Evolutionary conservation across 2,888 invertebrate species (phyloP).

Genomic region (Caenorhabditis sp.): DNA sequence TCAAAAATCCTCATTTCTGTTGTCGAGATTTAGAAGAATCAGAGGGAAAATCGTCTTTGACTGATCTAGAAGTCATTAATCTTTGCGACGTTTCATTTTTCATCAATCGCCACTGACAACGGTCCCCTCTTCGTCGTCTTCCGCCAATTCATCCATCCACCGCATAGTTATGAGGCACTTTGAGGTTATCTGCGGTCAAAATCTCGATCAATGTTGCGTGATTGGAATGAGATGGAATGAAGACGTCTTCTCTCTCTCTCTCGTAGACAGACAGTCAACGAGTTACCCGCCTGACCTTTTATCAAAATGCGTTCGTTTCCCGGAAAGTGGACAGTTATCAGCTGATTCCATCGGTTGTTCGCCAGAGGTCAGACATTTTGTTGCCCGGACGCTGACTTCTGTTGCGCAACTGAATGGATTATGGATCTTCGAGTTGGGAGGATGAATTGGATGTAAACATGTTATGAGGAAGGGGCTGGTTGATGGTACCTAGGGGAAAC

Average conservation of each 20-base stretch:
- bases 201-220: slow-evolving; percentile 55
- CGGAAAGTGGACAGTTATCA: slow-evolving; percentile 39
- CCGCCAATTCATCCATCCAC: slow-evolving; percentile 30
- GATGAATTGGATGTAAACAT: background rate
- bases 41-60: background rate
- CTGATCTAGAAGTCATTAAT: background rate
- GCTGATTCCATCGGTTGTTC: slow-evolving; percentile 46
- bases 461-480: background rate
- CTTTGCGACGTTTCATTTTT: background rate
- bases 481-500: background rate
- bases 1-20: slow-evolving; percentile 31
- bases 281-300: slow-evolving; percentile 49
- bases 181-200: slow-evolving; percentile 60
- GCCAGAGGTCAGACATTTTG: slow-evolving; percentile 51
- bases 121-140: slow-evolving; percentile 34
- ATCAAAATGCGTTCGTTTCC: slow-evolving; percentile 53
- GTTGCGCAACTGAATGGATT: slow-evolving; percentile 52
- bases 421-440: background rate
- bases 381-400: slow-evolving; percentile 21
- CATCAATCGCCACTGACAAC: background rate
- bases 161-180: slow-evolving; percentile 50
- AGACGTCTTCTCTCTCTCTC: slow-evolving; percentile 59
- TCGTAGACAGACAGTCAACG: slow-evolving; percentile 2
- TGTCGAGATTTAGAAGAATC: background rate
- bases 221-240: slow-evolving; percentile 49